These are phyloP conservation scores for Trissoscelio sp. DNA, from an alignment of 2,888 invertebrate genomes.

Conservation along the genomic window DNA sequence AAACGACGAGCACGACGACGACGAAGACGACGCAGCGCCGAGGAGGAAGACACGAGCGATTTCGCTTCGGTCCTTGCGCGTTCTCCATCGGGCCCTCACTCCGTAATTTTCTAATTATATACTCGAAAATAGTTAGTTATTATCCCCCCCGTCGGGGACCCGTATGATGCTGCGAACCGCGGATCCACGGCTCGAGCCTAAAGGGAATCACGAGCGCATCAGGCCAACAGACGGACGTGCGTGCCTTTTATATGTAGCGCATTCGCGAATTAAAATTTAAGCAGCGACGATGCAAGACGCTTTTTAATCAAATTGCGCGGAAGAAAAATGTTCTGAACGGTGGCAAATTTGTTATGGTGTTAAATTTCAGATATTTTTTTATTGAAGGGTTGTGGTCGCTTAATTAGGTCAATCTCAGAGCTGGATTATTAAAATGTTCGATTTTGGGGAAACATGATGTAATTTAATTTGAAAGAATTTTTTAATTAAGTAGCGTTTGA, in stretches of 20 bases:
- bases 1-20: slow-evolving; percentile 65
- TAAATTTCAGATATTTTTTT: background rate
- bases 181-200: slow-evolving; percentile 75
- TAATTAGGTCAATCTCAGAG: background rate
- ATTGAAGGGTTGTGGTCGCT: background rate
- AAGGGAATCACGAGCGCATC: slow-evolving; percentile 79
- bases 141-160: slow-evolving; percentile 75
- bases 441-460: too few relatives aligned
- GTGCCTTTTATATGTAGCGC: slow-evolving; percentile 42
- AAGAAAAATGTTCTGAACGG: background rate
- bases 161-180: slow-evolving; percentile 75
- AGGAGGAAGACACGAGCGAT: slow-evolving; percentile 69
- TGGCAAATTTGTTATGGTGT: background rate
- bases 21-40: slow-evolving; percentile 56
- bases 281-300: background rate
- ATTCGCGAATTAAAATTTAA: slow-evolving; percentile 48
- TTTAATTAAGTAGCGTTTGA: too few relatives aligned
- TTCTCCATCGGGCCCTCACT: slow-evolving; percentile 77
- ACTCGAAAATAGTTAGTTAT: slow-evolving; percentile 83
- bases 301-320: slow-evolving; percentile 32
- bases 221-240: slow-evolving; percentile 50
- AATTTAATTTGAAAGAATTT: too few relatives aligned
- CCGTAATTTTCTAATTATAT: slow-evolving; percentile 83
- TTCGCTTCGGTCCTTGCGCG: slow-evolving; percentile 72
- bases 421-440: too few relatives aligned